phyloP scores from a whole-genome alignment of 1,140 invertebrate species.

The Ips nitidus region DNA sequence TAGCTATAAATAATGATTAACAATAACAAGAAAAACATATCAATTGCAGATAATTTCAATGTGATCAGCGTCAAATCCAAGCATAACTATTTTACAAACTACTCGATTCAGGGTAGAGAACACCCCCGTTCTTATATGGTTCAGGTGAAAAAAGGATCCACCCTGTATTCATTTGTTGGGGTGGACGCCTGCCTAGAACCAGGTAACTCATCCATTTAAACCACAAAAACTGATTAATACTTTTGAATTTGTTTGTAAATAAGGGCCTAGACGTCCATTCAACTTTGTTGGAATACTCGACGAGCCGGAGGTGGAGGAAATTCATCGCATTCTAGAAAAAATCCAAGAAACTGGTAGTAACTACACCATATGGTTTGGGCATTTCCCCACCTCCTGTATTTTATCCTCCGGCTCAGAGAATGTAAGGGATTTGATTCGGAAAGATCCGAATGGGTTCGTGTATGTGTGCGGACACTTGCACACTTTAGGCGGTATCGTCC shows the following conservation, averaged over 20 bases:
- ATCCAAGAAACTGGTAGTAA: slow-evolving; percentile 54
- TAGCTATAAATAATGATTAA: no score
- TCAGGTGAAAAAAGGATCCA: slow-evolving; percentile 58
- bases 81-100: slow-evolving; percentile 79
- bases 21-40: neutral
- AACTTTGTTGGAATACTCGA: slow-evolving; percentile 86
- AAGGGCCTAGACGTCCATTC: slow-evolving; percentile 78
- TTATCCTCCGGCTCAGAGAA: slow-evolving; percentile 61
- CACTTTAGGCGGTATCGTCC: slow-evolving; percentile 73
- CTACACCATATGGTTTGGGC: slow-evolving; percentile 84
- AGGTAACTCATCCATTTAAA: slow-evolving; percentile 47
- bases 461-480: slow-evolving; percentile 96
- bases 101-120: slow-evolving; percentile 74
- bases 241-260: neutral
- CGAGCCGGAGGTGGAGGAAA: slow-evolving; percentile 59
- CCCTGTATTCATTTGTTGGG: slow-evolving; percentile 78
- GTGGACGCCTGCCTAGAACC: slow-evolving; percentile 88
- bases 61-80: slow-evolving; percentile 67
- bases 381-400: slow-evolving; percentile 91
- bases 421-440: slow-evolving; percentile 60
- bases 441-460: slow-evolving; percentile 56
- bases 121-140: slow-evolving; percentile 78
- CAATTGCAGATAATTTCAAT: slow-evolving; percentile 85
- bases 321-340: slow-evolving; percentile 58
- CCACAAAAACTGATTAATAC: neutral